A percentile compares a stretch with the other conserved stretches of the same genome.
Evolutionary conservation across 2,113 vertebrate species (phyloP).

Genomic region (Scartelaos histophorus): DNA sequence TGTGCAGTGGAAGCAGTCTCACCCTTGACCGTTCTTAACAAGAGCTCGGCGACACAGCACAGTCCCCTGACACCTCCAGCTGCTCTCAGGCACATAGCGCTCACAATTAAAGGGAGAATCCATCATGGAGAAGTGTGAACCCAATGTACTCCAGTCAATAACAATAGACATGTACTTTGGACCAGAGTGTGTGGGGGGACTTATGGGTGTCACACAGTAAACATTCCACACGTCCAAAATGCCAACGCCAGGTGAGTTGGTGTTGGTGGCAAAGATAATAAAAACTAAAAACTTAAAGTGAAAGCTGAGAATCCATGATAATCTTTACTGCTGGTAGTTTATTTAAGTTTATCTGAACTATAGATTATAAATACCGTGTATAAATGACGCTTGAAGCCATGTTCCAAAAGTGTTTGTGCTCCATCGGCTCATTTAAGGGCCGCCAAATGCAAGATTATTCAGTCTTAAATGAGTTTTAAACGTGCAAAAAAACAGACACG

Average conservation of each 20-base stretch:
- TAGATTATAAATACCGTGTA: too few relatives aligned
- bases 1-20: conserved; percentile 57
- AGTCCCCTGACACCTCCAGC: conserved; percentile 80
- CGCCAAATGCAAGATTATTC: too few relatives aligned
- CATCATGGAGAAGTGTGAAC: conserved; percentile 86
- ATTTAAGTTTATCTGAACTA: background rate
- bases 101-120: conserved; percentile 79
- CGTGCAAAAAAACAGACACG: too few relatives aligned
- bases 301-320: background rate
- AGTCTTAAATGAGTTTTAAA: too few relatives aligned
- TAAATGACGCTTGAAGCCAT: too few relatives aligned
- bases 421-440: too few relatives aligned
- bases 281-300: background rate
- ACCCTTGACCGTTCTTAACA: conserved; percentile 86
- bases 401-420: too few relatives aligned
- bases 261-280: conserved; percentile 16
- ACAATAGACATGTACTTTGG: conserved; percentile 67
- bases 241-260: conserved; percentile 20
- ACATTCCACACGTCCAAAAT: conserved; percentile 15
- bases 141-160: conserved; percentile 84
- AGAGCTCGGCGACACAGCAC: conserved; percentile 76
- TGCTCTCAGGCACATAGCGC: conserved; percentile 75
- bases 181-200: conserved; percentile 19
- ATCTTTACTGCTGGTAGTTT: background rate
- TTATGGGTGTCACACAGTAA: conserved; percentile 16